phyloP scores from a whole-genome alignment of 2,113 vertebrate species.

The Cyphomyrus discorhynchus region DNA sequence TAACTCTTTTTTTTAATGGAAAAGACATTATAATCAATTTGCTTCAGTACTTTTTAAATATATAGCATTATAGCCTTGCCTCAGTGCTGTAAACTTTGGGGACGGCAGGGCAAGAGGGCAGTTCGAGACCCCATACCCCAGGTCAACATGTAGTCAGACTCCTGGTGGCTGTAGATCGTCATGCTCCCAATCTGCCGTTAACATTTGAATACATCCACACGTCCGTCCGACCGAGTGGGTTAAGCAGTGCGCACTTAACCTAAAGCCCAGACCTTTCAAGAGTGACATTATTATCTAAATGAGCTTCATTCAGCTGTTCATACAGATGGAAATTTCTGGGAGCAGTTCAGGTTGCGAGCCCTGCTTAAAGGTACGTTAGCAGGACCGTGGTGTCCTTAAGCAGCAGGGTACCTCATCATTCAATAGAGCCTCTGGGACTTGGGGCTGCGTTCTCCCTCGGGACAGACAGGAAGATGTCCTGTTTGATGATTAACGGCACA shows the following conservation, averaged over 20 bases:
- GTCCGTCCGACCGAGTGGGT: neutral
- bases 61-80: neutral
- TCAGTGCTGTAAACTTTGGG: neutral
- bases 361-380: neutral
- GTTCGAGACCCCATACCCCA: neutral
- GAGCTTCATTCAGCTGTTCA: neutral
- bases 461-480: neutral
- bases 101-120: neutral
- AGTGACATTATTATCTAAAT: neutral
- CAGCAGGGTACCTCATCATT: neutral
- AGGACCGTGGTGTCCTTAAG: neutral
- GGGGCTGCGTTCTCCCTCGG: neutral
- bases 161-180: neutral
- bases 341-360: neutral
- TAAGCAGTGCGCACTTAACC: neutral
- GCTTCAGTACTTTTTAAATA: neutral
- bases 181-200: neutral
- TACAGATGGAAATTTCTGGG: neutral
- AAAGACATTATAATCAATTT: neutral
- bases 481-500: neutral
- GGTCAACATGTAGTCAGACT: neutral
- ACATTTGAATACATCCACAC: neutral
- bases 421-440: neutral
- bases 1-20: neutral
- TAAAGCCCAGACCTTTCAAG: neutral